Base-by-base conservation (phyloP, 1,140 invertebrate species). In the Papilio dardanus region DNA sequence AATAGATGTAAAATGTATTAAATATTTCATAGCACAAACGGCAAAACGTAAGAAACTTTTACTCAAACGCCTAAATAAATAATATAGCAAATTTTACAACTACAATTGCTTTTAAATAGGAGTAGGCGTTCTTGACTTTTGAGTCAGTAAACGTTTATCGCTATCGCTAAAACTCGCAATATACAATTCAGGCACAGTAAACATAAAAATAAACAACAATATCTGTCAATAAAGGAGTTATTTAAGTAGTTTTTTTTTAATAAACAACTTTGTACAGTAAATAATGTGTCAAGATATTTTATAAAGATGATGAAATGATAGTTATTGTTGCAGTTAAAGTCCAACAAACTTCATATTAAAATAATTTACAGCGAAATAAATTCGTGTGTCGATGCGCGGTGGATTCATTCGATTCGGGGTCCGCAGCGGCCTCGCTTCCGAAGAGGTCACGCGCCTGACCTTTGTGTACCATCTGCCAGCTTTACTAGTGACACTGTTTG, bases 361-460 rank as follows among this genome's bases (percentile, higher is more conserved):
- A 58, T 58, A 30, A 24, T 6, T 28, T 62, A 62, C 54, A 30
- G 3, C 24, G 54, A 68, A 40, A 40, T 68, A 33, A 24, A 68
- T 68, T 40, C 67, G 19, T 40, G 19, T 68, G 33, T 42, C 68
- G 16, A 50, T 42, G 24, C 71, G 71, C 30, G 71, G 33, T 46
- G 71, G 28, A 73, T 73, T 3, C 42, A 54, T 73, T 73, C 24
- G 71, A 31, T 73, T 54, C 71, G 71, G 71, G 71, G 46, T 71
- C 40, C 40, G 42, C 42, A 46, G 28, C 68, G 83, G 68, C 88
- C 88, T 89, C 80, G 88, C 83, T 86, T 88, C 86, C 79, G 82
- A 77, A 87, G 86, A 89, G 86, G 88, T 89, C 86, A 79, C 37
- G 69, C 76, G 50, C 67, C 21, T 82, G 85, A 88, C 88, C 86